Conservation (phyloP, 1,140 invertebrate species). For the Tachypleus tridentatus region DNA sequence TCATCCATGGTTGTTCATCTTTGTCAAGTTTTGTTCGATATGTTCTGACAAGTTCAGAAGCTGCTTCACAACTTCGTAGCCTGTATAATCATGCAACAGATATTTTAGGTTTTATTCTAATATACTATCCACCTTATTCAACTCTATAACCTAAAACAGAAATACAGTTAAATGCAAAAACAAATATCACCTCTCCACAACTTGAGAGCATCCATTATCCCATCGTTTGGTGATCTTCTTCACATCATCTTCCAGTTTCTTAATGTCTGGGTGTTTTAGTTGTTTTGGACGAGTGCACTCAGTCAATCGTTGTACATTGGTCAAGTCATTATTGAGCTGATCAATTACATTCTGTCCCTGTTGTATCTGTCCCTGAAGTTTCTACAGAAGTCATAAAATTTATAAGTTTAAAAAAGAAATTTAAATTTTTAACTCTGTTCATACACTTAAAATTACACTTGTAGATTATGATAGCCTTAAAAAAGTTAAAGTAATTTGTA, state of each 20-base stretch:
- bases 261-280: constrained; percentile 66
- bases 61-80: constrained; percentile 68
- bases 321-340: constrained; percentile 77
- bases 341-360: constrained; percentile 45
- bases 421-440: too few species aligned
- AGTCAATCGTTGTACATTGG: constrained; percentile 68
- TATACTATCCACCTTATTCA: too few species aligned
- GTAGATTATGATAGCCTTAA: too few species aligned
- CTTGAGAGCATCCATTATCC: constrained; percentile 78
- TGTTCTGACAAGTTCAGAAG: constrained; percentile 69
- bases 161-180: too few species aligned
- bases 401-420: too few species aligned
- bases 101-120: too few species aligned
- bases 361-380: too few species aligned
- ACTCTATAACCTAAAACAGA: too few species aligned
- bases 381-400: too few species aligned
- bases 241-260: constrained; percentile 85
- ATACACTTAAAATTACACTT: too few species aligned
- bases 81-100: constrained; percentile 35
- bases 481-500: too few species aligned
- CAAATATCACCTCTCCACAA: constrained; percentile 62
- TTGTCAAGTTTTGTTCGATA: constrained; percentile 66
- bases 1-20: constrained; percentile 45
- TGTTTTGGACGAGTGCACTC: constrained; percentile 61
- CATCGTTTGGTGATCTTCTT: constrained; percentile 73